Base-by-base conservation (phyloP, 2,113 vertebrate genomes). In the Brachypteracias leptosomus region DNA sequence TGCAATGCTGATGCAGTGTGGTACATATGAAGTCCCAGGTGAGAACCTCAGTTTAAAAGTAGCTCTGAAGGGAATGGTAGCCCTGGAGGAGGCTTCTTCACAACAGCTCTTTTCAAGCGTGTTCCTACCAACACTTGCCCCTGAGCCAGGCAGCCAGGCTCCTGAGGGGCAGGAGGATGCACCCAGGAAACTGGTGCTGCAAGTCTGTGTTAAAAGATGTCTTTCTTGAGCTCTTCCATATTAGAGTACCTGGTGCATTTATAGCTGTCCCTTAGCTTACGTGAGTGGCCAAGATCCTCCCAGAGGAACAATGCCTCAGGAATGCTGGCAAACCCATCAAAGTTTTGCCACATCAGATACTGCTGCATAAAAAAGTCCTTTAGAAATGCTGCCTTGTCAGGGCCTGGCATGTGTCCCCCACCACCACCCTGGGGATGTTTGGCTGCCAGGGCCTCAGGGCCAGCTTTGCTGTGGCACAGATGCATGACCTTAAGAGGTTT, bases 1-100 rank as follows among this genome's bases (percentile, higher is more conserved):
- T 35, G 44, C 0, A 3, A 8, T n/a, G 20, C 24, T 59, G 36
- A 36, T n/a, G 33, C 7, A 4, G 13, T 0, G 1, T 42, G 20
- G 29, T 38, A 38, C 40, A 21, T 24, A 16, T 33, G 5, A 17
- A 21, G 31, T 33, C 31, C 25, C 1, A 0, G 10, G 15, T 44
- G 10, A 71, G 26, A 63, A 5, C 35, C 26, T 57, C 52, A 35
- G 31, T 9, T 35, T 28, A 42, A 33, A 74, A 16, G 16, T 3
- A 3, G 9, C 29, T 68, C 66, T 10, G 4, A 86, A 68, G 31
- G 12, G 31, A 68, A 68, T 8, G 24, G 35, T 36, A 49, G 62
- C 35, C 29, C 11, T 19, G 0, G 2, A 35, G 47, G 46, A 67
- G 31, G 6, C 54, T 74, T 80, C 54, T 80, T 86, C 40, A 28